These are phyloP conservation scores for Sciurus carolinensis DNA, from an alignment of 2,797 vertebrate genomes.

Conservation along the genomic window DNA sequence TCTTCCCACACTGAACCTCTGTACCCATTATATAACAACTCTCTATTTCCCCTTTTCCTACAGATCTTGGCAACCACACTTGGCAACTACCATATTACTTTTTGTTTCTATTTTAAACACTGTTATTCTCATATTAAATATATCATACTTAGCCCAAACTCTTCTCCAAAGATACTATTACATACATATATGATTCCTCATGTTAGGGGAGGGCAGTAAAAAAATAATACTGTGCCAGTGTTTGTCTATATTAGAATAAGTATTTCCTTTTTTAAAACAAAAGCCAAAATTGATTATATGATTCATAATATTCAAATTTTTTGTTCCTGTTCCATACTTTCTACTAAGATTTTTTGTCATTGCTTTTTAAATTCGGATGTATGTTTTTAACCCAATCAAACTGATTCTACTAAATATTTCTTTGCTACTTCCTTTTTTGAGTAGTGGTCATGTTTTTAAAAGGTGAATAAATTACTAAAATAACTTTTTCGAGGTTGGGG, in stretches of 20 bases:
- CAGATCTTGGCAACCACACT: background rate
- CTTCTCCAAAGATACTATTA: slow-evolving; percentile 27
- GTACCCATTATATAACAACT: background rate
- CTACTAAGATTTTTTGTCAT: background rate
- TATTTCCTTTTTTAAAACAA: slow-evolving; percentile 45
- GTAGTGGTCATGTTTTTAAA: slow-evolving; percentile 36
- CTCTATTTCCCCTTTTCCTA: background rate
- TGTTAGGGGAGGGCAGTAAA: background rate
- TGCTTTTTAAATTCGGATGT: slow-evolving; percentile 11
- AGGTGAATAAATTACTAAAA: slow-evolving; percentile 60
- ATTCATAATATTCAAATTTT: slow-evolving; percentile 58
- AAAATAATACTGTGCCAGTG: slow-evolving; percentile 9
- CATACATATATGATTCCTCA: background rate
- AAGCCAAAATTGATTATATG: slow-evolving; percentile 41
- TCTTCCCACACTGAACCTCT: slow-evolving; percentile 37
- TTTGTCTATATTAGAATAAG: slow-evolving; percentile 45
- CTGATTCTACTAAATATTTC: slow-evolving; percentile 46
- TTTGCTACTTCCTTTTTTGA: background rate
- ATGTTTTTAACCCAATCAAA: slow-evolving; percentile 67
- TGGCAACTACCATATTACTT: background rate
- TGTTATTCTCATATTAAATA: slow-evolving; percentile 38
- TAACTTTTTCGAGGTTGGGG: background rate
- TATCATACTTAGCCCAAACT: background rate
- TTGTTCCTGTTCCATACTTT: slow-evolving; percentile 43
- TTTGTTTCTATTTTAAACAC: slow-evolving; percentile 54